Conservation (phyloP, 2,113 vertebrate genomes). For the Fulica atra region DNA sequence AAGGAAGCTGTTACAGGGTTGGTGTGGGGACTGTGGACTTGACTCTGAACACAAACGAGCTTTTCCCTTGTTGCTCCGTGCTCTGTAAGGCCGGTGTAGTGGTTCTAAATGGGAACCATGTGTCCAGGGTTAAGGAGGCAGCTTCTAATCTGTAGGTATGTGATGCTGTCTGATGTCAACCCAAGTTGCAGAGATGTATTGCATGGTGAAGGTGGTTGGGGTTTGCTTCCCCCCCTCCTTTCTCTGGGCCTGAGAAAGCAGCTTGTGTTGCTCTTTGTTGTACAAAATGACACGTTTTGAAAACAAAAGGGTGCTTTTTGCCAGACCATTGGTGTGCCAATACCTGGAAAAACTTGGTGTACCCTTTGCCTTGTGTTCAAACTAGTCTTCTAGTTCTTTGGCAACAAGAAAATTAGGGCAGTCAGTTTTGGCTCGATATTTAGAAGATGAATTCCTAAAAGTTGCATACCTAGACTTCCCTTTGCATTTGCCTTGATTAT, state of each 20-base stretch:
- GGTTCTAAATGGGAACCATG: background rate
- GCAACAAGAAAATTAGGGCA: background rate
- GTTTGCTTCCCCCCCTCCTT: background rate
- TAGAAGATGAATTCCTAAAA: background rate
- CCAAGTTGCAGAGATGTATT: background rate
- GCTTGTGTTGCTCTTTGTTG: background rate
- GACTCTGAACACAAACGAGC: background rate
- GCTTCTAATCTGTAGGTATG: background rate
- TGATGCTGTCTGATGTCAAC: background rate
- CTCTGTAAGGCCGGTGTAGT: background rate
- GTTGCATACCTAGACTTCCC: background rate
- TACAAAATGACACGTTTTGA: background rate
- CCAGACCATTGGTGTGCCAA: background rate
- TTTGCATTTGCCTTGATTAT: background rate
- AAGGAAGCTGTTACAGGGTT: background rate
- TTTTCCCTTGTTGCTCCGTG: background rate
- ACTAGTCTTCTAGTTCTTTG: background rate
- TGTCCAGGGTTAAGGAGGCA: background rate
- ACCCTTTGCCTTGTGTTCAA: background rate
- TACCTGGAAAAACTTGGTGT: background rate
- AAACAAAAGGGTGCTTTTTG: background rate
- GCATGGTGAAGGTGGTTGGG: background rate
- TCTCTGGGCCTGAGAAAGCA: background rate
- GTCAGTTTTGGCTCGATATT: background rate
- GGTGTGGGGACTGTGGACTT: background rate